Conservation (phyloP, 1,140 invertebrate genomes). For the Megalonaias nervosa region DNA sequence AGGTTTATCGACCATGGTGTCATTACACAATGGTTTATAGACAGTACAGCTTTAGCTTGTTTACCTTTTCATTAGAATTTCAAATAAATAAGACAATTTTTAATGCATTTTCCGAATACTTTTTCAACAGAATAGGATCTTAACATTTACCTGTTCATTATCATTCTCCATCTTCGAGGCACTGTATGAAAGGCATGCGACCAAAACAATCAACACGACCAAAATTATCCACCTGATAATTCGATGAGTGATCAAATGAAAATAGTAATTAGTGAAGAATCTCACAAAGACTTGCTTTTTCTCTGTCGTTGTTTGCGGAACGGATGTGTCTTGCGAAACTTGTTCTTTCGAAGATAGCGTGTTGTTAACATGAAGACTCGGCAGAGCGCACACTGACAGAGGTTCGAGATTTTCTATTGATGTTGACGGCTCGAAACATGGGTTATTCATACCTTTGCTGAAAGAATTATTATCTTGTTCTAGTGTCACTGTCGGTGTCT, state of each 20-base stretch:
- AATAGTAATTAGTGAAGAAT: slow-evolving; percentile 45
- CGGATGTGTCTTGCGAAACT: neutral
- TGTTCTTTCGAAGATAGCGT: neutral
- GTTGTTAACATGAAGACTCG: neutral
- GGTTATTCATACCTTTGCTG: neutral
- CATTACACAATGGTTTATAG: no score
- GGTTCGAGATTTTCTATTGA: neutral
- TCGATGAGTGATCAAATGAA: slow-evolving; percentile 41
- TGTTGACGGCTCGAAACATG: neutral
- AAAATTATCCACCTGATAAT: slow-evolving; percentile 43
- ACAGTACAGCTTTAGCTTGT: no score
- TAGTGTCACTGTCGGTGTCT: neutral
- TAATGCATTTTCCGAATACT: neutral
- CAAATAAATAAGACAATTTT: neutral
- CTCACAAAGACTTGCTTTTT: slow-evolving; percentile 34
- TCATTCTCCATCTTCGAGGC: slow-evolving; percentile 44
- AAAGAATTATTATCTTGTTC: neutral
- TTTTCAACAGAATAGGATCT: neutral
- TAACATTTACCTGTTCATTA: slow-evolving; percentile 49
- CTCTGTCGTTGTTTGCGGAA: slow-evolving; percentile 5
- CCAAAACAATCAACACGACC: slow-evolving; percentile 16
- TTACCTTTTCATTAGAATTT: no score
- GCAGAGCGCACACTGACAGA: neutral
- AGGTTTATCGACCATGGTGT: no score
- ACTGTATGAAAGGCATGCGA: slow-evolving; percentile 34